Evolutionary conservation across 1,140 invertebrate genomes (phyloP).

Genomic region (Oncopeltus fasciatus): DNA sequence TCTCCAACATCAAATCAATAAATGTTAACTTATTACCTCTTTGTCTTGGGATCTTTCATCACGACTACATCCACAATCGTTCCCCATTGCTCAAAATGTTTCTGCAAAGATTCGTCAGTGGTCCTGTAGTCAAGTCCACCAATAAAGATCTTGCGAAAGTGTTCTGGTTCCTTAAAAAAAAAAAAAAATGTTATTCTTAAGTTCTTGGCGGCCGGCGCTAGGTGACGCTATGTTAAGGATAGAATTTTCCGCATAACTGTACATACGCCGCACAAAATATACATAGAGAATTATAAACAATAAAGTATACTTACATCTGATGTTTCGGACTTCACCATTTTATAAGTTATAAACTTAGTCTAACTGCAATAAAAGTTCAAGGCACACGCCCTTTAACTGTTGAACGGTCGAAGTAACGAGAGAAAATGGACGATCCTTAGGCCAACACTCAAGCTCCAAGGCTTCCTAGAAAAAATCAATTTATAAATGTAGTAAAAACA

Average conservation of each 20-base stretch:
- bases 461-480: no score
- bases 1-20: no score
- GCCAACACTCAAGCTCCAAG: no score
- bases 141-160: constrained; percentile 91
- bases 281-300: not conserved
- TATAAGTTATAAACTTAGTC: no score
- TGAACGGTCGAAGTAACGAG: no score
- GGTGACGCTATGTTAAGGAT: not conserved
- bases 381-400: no score
- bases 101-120: constrained; percentile 80
- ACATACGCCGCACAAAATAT: not conserved
- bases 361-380: no score
- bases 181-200: not conserved
- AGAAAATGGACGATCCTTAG: no score
- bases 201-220: not conserved
- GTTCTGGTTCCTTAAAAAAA: constrained; percentile 53
- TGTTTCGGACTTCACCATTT: not conserved
- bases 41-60: constrained; percentile 91
- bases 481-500: not conserved
- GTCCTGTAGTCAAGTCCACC: constrained; percentile 92
- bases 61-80: constrained; percentile 95
- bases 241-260: not conserved
- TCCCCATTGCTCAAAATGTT: constrained; percentile 93
- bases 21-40: no score
- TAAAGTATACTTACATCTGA: not conserved